Base-by-base conservation (phyloP, 2,113 vertebrate genomes). In the Menidia beryllina region DNA sequence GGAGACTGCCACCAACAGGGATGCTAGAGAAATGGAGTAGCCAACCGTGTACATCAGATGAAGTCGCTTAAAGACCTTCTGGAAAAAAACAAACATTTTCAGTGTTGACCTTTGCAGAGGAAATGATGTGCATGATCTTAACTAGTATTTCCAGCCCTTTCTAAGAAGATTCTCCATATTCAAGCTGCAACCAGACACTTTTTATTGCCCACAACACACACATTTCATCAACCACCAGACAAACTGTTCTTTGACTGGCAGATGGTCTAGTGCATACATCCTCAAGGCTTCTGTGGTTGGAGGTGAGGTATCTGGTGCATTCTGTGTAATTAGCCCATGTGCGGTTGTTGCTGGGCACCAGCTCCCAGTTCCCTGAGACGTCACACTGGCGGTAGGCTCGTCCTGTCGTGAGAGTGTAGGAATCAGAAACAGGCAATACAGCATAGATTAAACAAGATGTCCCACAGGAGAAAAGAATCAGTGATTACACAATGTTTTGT, bases 291-390 rank as follows among this genome's bases (percentile, higher is more conserved):
- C 91, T 91, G 66, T 92, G 89, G 75, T 93, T 92, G 0, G 91
- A 89, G 43, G 90, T 92, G 69, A 96, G 89, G 88, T 94, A 95
- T 24, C 91, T 72, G 15, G 95, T 95, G 25, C 96, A 97, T 65
- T 97, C 96, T 0, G 91, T 94, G 91, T 97, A 97, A 76, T 97
- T 97, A n/a, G 96, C 96, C 96, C 96, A 97, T 7, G 96, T 97
- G 71, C 93, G 95, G 90, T 97, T 97, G 75, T 91, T 76, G 63
- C 91, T 93, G 41, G 90, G 74, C 4, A 94, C 95, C 87, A 93
- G 59, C 59, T 95, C 93, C 96, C 96, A 97, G 47, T 68, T 93
- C 7, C 96, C 95, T 0, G 82, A 75, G 0, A 77, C 54, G 0
- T 94, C 93, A 85, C 96, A 97, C 76, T 90, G 93, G 61, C 96